A percentile compares a stretch with the other conserved stretches of the same genome.
Evolutionary conservation across 2,888 invertebrate species (phyloP).

Genomic region (Synergus japonicus): DNA sequence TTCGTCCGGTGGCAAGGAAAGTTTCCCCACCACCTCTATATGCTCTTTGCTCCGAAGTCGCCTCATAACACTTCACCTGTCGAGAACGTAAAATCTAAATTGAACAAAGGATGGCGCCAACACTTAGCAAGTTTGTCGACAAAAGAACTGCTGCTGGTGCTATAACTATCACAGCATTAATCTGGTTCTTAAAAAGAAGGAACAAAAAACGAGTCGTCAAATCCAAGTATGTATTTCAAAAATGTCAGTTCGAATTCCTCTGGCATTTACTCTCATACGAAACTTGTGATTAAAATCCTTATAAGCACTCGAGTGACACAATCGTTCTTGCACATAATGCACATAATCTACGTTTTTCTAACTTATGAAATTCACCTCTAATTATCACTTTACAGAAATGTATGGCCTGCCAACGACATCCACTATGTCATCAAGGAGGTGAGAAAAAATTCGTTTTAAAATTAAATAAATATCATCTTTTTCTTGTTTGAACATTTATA

Average conservation of each 20-base stretch:
- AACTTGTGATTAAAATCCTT: slow-evolving; percentile 30
- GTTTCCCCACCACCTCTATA: slow-evolving; percentile 43
- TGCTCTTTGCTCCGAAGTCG: slow-evolving; percentile 47
- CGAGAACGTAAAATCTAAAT: slow-evolving; percentile 8
- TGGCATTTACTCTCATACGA: slow-evolving; percentile 16
- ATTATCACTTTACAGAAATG: slow-evolving; percentile 75
- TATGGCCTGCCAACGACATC: slow-evolving; percentile 84
- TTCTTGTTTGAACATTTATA: not conserved
- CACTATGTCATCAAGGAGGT: slow-evolving; percentile 88
- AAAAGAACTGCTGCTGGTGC: slow-evolving; percentile 84
- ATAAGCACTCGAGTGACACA: slow-evolving; percentile 37
- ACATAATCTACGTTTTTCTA: not conserved
- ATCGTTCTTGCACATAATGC: not conserved
- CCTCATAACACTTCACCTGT: slow-evolving; percentile 39
- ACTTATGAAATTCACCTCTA: slow-evolving; percentile 33
- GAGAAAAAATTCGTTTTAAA: slow-evolving; percentile 57
- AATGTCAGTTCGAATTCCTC: slow-evolving; percentile 26
- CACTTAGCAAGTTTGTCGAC: slow-evolving; percentile 86
- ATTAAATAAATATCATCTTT: not conserved
- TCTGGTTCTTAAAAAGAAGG: slow-evolving; percentile 69
- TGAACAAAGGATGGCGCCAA: slow-evolving; percentile 83
- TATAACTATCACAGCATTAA: slow-evolving; percentile 79
- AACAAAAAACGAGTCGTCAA: slow-evolving; percentile 59
- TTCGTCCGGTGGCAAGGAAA: slow-evolving; percentile 21
- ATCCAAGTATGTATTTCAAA: slow-evolving; percentile 51